Base-by-base conservation (phyloP, 2,113 vertebrate genomes). In the Poicephalus meyeri region DNA sequence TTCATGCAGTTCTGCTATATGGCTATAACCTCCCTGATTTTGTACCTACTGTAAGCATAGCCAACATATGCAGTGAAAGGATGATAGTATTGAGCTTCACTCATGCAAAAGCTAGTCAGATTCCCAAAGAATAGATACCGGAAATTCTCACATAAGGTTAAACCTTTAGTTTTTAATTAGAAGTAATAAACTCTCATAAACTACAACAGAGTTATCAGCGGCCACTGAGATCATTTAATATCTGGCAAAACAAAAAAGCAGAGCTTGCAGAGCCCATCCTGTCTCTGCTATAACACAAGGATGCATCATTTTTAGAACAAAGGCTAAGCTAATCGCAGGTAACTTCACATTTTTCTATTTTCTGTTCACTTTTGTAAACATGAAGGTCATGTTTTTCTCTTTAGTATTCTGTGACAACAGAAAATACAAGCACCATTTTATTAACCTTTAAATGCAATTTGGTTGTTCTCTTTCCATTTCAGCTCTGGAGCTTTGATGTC, bases 401-500 rank as follows among this genome's bases (percentile, higher is more conserved):
- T 96, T 93, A 96, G 93, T 81, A 92, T 94, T 96, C 94, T 79
- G 86, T 89, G 80, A 93, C 93, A 97, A 96, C 80, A 72, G 83
- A 96, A 97, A 94, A 89, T 71, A 95, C 56, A 46, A 88, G 53
- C 82, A 93, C 88, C 90, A 96, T 97, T 93, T 93, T 93, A 93
- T 97, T 91, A 96, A 94, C 95, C 89, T 93, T 91, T 94, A 91
- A 93, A 87, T 70, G 86, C 91, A 92, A 91, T 94, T 96, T 93
- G 50, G 76, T 74, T 42, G 68, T 47, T 84, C 89, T 84, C 55
- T 85, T 96, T 89, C 94, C 78, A 81, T 95, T 96, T 93, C 91
- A 82, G 93, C 55, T 95, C 31, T 50, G 80, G 49, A 93, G 91
- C 96, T 96, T 96, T 97, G 96, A 97, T 96, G 96, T 95, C 86